phyloP scores from a whole-genome alignment of 1,140 invertebrate species.

The Psix sp. region DNA sequence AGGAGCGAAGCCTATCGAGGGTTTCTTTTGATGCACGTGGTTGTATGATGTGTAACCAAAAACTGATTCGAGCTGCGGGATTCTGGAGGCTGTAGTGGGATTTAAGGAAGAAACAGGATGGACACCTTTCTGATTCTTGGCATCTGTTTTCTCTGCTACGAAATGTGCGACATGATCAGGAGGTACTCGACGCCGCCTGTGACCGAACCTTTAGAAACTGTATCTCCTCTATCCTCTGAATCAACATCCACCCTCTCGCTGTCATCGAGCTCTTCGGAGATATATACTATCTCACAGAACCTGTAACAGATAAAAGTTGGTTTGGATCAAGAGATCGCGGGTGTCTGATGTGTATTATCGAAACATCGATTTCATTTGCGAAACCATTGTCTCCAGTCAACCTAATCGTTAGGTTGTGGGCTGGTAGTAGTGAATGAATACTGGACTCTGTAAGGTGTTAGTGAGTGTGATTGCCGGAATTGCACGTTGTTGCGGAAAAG shows the following conservation, averaged over 20 bases:
- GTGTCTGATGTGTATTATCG: too few species aligned
- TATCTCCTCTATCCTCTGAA: constrained; percentile 39
- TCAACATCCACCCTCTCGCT: constrained; percentile 30
- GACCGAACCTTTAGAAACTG: constrained; percentile 47
- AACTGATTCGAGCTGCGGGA: not conserved
- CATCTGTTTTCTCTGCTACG: constrained; percentile 78
- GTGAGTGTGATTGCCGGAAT: constrained; percentile 12
- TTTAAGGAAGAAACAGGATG: constrained; percentile 64
- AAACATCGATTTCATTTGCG: too few species aligned
- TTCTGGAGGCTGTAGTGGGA: not conserved
- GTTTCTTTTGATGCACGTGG: constrained; percentile 23
- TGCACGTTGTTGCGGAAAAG: constrained; percentile 15
- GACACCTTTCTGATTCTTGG: constrained; percentile 79
- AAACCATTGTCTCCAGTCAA: too few species aligned
- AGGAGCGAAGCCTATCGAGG: not conserved
- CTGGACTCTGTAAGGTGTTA: not conserved
- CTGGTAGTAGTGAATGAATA: not conserved
- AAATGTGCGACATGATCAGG: constrained; percentile 76
- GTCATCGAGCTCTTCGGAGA: constrained; percentile 47
- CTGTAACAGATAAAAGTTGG: constrained; percentile 40
- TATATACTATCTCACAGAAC: constrained; percentile 72
- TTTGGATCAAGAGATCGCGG: too few species aligned
- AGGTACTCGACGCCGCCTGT: constrained; percentile 67
- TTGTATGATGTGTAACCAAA: not conserved
- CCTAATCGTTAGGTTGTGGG: too few species aligned